phyloP scores from a whole-genome alignment of 2,113 vertebrate genomes.

The Ctenodactylus gundi region DNA sequence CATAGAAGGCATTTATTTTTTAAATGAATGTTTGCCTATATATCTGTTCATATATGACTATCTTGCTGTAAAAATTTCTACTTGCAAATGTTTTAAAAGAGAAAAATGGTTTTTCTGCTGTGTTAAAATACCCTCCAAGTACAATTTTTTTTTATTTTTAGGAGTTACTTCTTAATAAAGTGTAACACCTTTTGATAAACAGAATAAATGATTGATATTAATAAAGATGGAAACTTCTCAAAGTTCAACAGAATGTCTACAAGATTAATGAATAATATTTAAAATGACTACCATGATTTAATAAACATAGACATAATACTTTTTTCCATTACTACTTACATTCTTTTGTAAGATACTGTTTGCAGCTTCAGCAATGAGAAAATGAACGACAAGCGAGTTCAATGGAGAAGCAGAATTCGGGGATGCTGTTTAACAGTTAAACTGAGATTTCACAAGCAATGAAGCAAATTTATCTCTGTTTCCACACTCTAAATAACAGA shows the following conservation, averaged over 20 bases:
- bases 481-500: slow-evolving; percentile 10
- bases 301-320: background rate
- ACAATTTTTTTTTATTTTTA: background rate
- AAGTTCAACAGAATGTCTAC: background rate
- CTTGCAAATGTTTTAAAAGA: slow-evolving; percentile 14
- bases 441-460: background rate
- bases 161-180: slow-evolving; percentile 27
- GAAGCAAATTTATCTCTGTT: background rate
- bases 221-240: background rate
- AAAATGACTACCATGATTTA: background rate
- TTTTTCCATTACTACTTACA: background rate
- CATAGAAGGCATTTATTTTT: background rate
- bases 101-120: background rate
- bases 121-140: slow-evolving; percentile 10
- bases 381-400: slow-evolving; percentile 9
- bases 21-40: slow-evolving; percentile 31
- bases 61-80: background rate
- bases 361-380: background rate
- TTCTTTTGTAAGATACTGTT: background rate
- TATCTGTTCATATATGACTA: background rate
- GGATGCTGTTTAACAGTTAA: background rate
- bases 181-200: background rate
- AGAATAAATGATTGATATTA: background rate
- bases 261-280: background rate
- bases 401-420: background rate